Evolutionary conservation across 2,797 vertebrate species (phyloP).

Genomic region (Sebastes vulpes): DNA sequence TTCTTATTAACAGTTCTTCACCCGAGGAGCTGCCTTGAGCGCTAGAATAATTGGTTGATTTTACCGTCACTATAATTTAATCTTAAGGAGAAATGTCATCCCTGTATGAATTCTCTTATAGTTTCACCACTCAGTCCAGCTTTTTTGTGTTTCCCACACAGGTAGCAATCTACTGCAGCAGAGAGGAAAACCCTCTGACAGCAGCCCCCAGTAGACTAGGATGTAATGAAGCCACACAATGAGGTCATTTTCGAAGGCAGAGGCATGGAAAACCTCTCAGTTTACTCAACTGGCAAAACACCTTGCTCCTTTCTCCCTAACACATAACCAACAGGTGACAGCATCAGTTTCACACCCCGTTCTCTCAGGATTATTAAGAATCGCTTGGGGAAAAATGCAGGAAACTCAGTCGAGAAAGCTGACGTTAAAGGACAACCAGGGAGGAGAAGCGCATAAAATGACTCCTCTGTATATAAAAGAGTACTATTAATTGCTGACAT

Average conservation of each 20-base stretch:
- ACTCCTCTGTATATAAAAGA: not conserved
- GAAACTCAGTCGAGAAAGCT: not conserved
- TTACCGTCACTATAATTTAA: not conserved
- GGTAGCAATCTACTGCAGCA: not conserved
- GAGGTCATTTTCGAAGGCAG: not conserved
- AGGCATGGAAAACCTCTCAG: not conserved
- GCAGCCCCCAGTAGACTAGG: not conserved
- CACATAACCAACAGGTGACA: not conserved
- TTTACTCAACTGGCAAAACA: not conserved
- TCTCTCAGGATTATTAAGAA: slow-evolving; percentile 12
- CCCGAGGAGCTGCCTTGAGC: not conserved
- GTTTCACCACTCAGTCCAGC: not conserved
- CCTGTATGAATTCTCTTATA: not conserved
- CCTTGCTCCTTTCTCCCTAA: not conserved
- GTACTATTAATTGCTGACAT: not conserved
- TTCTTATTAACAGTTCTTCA: slow-evolving; percentile 2
- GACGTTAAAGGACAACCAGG: not conserved
- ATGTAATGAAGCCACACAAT: slow-evolving; percentile 12
- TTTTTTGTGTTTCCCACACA: not conserved
- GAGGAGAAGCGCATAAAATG: not conserved
- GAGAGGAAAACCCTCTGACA: not conserved
- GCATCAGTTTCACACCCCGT: not conserved
- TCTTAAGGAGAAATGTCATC: slow-evolving; percentile 1
- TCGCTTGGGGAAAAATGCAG: not conserved
- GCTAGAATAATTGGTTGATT: slow-evolving; percentile 1